These are phyloP conservation scores for Galerucella pusilla DNA, from an alignment of 2,888 invertebrate species.

Conservation along the genomic window DNA sequence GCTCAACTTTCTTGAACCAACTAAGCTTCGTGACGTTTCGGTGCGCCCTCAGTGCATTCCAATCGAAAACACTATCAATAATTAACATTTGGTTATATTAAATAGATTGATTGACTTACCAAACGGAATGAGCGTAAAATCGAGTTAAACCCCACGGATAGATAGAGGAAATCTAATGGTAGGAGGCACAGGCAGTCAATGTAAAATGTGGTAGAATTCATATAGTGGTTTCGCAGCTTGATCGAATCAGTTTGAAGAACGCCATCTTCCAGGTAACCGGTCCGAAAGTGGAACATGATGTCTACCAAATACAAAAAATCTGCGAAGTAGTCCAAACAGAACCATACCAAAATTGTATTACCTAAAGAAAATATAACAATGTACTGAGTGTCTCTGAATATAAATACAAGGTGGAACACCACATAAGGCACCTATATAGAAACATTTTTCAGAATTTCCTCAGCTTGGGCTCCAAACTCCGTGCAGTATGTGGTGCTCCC, in stretches of 20 bases:
- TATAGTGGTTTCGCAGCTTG: constrained; percentile 95
- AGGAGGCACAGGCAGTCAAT: constrained; percentile 98
- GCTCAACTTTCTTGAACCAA: no score
- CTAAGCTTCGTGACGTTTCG: no score
- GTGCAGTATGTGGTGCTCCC: no score
- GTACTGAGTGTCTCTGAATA: no score
- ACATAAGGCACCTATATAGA: no score
- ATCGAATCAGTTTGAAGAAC: constrained; percentile 95
- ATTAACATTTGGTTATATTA: no score
- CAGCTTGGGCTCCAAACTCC: no score
- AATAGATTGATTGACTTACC: constrained; percentile 31
- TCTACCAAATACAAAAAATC: constrained; percentile 96
- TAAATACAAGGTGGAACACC: no score
- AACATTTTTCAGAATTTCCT: no score
- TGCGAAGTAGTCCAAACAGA: constrained; percentile 95
- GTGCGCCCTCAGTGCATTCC: no score
- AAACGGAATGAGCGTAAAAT: constrained; percentile 94
- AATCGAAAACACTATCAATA: no score
- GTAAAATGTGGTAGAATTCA: constrained; percentile 96
- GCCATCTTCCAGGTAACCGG: constrained; percentile 97
- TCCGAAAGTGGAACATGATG: constrained; percentile 97
- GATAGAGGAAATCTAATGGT: constrained; percentile 97
- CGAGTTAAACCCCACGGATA: constrained; percentile 96
- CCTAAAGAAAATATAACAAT: constrained; percentile 64
- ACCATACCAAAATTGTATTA: constrained; percentile 93